Evolutionary conservation across 64 coral and sea anemone genomes (phyloP).

Genomic region (Stichodactyla helianthus): DNA sequence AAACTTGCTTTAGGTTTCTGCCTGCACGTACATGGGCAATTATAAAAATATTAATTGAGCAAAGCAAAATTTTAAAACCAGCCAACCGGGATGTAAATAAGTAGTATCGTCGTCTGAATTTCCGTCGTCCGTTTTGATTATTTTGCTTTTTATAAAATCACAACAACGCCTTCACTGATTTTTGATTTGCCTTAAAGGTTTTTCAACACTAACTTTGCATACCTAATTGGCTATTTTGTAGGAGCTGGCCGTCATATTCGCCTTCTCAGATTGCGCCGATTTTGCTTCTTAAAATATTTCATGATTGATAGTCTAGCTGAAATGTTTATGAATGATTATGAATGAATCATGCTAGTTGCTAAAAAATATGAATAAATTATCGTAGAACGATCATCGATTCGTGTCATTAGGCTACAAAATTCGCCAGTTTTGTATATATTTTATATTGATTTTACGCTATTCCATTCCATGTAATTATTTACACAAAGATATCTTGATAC

Average conservation of each 20-base stretch:
- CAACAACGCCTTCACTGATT: neutral
- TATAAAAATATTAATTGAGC: too few species aligned
- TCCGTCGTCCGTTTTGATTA: neutral
- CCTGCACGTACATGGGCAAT: too few species aligned
- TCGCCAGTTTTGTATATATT: neutral
- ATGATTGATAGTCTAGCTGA: neutral
- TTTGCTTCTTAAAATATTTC: neutral
- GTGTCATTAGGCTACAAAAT: neutral
- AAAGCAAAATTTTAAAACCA: neutral
- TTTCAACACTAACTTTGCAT: neutral
- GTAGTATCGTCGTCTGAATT: neutral
- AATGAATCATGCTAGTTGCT: slow-evolving; percentile 2
- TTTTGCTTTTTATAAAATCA: neutral
- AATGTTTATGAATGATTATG: neutral
- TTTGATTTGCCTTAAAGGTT: neutral
- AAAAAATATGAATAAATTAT: slow-evolving; percentile 8
- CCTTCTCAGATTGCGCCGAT: neutral
- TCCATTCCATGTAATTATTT: neutral
- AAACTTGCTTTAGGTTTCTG: too few species aligned
- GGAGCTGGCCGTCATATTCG: neutral
- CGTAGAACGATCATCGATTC: neutral
- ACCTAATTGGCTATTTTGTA: neutral
- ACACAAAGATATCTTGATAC: neutral
- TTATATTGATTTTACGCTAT: neutral
- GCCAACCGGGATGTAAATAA: neutral